Evolutionary conservation across 1,140 invertebrate species (phyloP).

Genomic region (Leptopilina clavipes): DNA sequence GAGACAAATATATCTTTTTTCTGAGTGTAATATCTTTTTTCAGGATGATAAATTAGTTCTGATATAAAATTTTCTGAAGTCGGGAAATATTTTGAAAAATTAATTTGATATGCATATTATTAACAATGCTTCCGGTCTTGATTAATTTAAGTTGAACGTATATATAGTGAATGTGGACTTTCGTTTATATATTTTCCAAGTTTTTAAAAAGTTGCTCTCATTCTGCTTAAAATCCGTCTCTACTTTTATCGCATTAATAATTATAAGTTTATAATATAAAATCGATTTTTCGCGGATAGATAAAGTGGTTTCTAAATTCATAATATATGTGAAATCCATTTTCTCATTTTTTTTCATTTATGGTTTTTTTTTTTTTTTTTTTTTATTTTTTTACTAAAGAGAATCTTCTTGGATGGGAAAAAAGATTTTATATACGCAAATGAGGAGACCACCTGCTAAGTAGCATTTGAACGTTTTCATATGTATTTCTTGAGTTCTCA

Average conservation of each 20-base stretch:
- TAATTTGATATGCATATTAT: too few relatives aligned
- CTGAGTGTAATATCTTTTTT: too few relatives aligned
- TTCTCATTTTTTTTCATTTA: not conserved
- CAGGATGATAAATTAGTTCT: too few relatives aligned
- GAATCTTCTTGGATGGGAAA: not conserved
- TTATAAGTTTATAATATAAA: slow-evolving; percentile 8
- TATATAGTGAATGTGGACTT: not conserved
- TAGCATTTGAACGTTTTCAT: not conserved
- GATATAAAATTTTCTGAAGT: too few relatives aligned
- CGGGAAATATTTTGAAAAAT: too few relatives aligned
- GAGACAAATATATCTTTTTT: too few relatives aligned
- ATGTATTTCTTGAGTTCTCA: not conserved
- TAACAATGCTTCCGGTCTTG: too few relatives aligned
- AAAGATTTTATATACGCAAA: not conserved
- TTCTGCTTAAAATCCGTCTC: not conserved
- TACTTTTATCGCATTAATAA: not conserved
- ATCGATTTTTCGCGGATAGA: not conserved
- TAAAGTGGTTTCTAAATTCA: slow-evolving; percentile 5
- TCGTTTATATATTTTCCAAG: not conserved
- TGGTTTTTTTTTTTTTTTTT: too few relatives aligned
- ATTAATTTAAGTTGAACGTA: not conserved
- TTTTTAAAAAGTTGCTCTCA: not conserved
- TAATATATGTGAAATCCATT: not conserved
- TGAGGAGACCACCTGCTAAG: not conserved
- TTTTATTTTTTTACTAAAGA: not conserved